Evolutionary conservation across 2,113 vertebrate genomes (phyloP).

Genomic region (Capricornis sumatraensis): DNA sequence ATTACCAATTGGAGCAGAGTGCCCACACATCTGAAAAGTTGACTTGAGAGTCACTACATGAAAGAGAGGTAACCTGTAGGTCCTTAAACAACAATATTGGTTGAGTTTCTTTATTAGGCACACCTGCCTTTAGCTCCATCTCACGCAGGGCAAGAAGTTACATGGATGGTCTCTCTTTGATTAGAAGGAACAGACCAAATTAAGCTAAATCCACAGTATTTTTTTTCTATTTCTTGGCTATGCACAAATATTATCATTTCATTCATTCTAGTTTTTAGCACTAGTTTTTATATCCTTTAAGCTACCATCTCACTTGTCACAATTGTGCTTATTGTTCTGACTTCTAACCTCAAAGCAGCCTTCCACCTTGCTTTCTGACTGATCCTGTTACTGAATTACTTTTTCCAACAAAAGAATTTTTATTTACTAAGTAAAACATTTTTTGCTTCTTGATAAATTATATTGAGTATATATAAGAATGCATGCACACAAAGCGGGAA

Average conservation of each 20-base stretch:
- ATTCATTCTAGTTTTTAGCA: background rate
- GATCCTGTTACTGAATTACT: background rate
- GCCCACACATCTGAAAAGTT: background rate
- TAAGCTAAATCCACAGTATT: background rate
- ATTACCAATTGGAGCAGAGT: background rate
- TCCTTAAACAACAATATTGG: background rate
- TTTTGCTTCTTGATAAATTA: background rate
- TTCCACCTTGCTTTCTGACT: background rate
- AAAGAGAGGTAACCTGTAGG: background rate
- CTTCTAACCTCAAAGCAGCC: background rate
- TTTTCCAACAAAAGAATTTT: background rate
- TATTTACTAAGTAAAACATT: background rate
- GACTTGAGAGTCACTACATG: background rate
- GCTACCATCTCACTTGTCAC: background rate
- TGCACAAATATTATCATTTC: background rate
- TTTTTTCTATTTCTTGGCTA: background rate
- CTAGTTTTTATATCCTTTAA: background rate
- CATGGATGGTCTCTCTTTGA: background rate
- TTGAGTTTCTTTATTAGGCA: background rate
- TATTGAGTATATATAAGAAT: background rate
- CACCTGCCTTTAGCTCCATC: background rate
- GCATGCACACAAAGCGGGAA: background rate
- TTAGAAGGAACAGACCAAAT: background rate
- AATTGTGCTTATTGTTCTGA: background rate
- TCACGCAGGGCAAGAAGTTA: background rate